These are phyloP conservation scores for Neoaliturus tenellus DNA, from an alignment of 2,888 invertebrate genomes.

Conservation along the genomic window DNA sequence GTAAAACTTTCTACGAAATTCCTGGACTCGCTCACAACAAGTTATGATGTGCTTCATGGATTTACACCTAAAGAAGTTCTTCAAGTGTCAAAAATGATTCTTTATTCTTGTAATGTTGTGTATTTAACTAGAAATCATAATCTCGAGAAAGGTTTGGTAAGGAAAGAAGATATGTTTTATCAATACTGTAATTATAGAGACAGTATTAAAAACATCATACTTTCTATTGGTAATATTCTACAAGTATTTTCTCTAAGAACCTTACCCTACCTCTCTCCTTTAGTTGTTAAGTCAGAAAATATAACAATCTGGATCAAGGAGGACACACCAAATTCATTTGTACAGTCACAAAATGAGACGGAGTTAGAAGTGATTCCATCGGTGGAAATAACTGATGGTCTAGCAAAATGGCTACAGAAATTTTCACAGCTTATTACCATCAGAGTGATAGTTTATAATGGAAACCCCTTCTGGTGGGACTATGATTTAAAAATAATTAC, in stretches of 20 bases:
- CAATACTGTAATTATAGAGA: not conserved
- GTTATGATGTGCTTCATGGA: not conserved
- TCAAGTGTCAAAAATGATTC: not conserved
- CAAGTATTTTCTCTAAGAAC: not conserved
- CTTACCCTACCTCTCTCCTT: not conserved
- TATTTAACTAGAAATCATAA: not conserved
- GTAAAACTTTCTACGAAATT: not conserved
- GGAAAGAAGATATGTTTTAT: not conserved
- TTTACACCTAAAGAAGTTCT: not conserved
- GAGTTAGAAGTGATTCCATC: too few relatives aligned
- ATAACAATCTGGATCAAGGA: slow-evolving; percentile 15
- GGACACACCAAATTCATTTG: not conserved
- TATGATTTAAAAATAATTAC: not conserved
- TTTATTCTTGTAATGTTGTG: not conserved
- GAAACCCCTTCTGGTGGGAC: slow-evolving; percentile 9
- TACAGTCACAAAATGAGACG: not conserved
- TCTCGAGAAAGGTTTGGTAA: not conserved
- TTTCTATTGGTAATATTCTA: not conserved
- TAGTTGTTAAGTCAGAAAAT: not conserved
- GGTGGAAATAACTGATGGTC: not conserved
- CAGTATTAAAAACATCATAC: not conserved
- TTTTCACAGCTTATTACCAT: not conserved
- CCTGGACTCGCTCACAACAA: not conserved
- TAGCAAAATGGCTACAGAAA: not conserved
- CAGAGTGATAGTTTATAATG: not conserved